phyloP scores from a whole-genome alignment of 2,113 vertebrate species.

The Megalops atlanticus region DNA sequence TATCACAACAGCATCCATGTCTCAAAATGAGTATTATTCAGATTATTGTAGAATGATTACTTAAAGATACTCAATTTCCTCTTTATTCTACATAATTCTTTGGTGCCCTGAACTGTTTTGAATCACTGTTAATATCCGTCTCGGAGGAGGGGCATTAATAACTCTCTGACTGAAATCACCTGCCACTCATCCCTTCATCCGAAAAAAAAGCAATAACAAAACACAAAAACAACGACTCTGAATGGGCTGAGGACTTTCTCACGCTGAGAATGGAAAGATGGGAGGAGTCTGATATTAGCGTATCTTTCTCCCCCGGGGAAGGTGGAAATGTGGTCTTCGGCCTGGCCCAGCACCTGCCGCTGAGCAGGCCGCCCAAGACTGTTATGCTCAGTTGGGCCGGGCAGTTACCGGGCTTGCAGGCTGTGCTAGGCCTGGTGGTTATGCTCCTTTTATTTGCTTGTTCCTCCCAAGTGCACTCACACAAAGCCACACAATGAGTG shows the following conservation, averaged over 20 bases:
- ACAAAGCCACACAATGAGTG: neutral
- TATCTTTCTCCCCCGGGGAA: slow-evolving; percentile 3
- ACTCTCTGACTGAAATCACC: slow-evolving; percentile 26
- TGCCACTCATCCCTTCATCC: slow-evolving; percentile 21
- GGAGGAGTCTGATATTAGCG: neutral
- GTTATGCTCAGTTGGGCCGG: slow-evolving; percentile 7
- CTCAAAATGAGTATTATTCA: too few species aligned
- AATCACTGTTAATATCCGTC: neutral
- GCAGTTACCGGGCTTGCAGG: neutral
- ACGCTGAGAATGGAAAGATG: slow-evolving; percentile 13
- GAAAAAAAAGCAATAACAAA: slow-evolving; percentile 13
- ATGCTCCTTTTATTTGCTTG: neutral
- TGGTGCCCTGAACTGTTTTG: neutral
- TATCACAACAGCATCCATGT: too few species aligned
- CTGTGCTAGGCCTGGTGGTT: neutral
- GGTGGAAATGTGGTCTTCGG: slow-evolving; percentile 8
- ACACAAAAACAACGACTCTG: neutral
- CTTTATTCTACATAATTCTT: neutral
- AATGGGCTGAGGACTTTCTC: neutral
- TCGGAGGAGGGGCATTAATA: slow-evolving; percentile 18
- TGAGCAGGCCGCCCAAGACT: neutral
- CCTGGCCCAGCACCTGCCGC: slow-evolving; percentile 42
- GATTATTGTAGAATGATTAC: too few species aligned
- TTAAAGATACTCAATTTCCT: neutral
- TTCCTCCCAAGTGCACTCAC: neutral